Base-by-base conservation (phyloP, 2,797 vertebrate genomes). In the Chelon labrosus region DNA sequence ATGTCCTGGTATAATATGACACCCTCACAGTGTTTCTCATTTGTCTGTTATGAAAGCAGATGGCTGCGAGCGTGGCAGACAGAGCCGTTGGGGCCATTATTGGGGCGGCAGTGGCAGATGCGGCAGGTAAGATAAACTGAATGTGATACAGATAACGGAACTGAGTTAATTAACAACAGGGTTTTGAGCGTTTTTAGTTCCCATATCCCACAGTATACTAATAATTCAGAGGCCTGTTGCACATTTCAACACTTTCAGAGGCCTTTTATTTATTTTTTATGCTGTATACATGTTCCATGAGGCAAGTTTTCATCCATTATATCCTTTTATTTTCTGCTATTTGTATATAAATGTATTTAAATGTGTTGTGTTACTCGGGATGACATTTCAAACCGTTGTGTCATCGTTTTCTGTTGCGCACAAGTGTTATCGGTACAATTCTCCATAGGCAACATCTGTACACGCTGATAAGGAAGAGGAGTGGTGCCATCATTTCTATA, bases 41-140 rank as follows among this genome's bases (percentile, higher is more conserved):
- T 37, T 63, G 39, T 75, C 9, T 63, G 31, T 77, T 19, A 39
- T 53, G 47, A 50, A 69, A 74, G 37, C 76, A 91, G 87, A 93
- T 92, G 93, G 82, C 90, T 0, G 35, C 38, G 52, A 84, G 68
- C 25, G 64, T 88, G 71, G 82, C 85, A 12, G 91, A 94, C 62
- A 73, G 93, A 85, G 90, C 90, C 65, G 51, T 88, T 0, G 92
- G 93, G 70, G 92, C 92, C 67, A 78, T 94, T 72, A 86, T 94
- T 12, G 92, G 91, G 67, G 91, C 92, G 25, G 92, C 93, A 42
- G 92, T 90, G 55, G 90, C 93, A 78, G 93, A 94, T 85, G 92
- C 93, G 77, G 93, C 93, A 79, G 92, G 92, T 94, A 80, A 87
- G 86, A 85, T 84, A 79, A 81, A 85, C n/a, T 27, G n/a, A 35